A percentile compares a stretch with the other conserved stretches of the same genome.
Evolutionary conservation across 2,797 vertebrate species (phyloP).

Genomic region (Galagoides demidoff): DNA sequence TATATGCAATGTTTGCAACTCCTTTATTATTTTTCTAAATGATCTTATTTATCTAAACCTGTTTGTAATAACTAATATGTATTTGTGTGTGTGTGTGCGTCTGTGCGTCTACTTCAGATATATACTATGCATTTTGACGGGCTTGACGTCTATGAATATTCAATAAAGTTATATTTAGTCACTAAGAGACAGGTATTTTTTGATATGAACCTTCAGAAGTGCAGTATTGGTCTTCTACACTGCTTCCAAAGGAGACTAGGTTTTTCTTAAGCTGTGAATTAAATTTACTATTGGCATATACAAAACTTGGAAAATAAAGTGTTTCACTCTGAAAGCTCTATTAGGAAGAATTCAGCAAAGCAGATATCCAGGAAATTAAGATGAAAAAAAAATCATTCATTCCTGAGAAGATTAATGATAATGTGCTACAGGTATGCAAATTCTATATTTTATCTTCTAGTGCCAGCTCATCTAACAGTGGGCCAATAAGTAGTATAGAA

Average conservation of each 20-base stretch:
- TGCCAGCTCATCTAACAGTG: slow-evolving; percentile 1
- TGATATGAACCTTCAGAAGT: neutral
- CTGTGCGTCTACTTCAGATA: too few relatives aligned
- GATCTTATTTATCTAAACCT: slow-evolving; percentile 5
- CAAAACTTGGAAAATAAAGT: neutral
- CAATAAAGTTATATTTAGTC: neutral
- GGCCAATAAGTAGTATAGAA: neutral
- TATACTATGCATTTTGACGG: neutral
- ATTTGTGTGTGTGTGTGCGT: too few relatives aligned
- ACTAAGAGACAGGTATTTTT: neutral
- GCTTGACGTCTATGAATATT: neutral
- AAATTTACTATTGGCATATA: slow-evolving; percentile 15
- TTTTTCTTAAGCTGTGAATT: neutral
- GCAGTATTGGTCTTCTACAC: neutral
- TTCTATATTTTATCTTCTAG: neutral
- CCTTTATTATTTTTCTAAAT: neutral
- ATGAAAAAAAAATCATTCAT: slow-evolving; percentile 4
- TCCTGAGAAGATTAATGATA: slow-evolving; percentile 30
- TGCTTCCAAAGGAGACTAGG: neutral
- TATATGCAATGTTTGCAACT: neutral
- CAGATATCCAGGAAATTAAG: neutral
- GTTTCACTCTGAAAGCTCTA: neutral
- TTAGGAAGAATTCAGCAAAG: slow-evolving; percentile 11
- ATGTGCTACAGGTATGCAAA: neutral
- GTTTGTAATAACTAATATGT: neutral